Percentiles rank a stretch among this genome's conserved stretches.
Evolutionary conservation across 2,113 vertebrate genomes (phyloP).

Genomic region (Anhinga rufa): DNA sequence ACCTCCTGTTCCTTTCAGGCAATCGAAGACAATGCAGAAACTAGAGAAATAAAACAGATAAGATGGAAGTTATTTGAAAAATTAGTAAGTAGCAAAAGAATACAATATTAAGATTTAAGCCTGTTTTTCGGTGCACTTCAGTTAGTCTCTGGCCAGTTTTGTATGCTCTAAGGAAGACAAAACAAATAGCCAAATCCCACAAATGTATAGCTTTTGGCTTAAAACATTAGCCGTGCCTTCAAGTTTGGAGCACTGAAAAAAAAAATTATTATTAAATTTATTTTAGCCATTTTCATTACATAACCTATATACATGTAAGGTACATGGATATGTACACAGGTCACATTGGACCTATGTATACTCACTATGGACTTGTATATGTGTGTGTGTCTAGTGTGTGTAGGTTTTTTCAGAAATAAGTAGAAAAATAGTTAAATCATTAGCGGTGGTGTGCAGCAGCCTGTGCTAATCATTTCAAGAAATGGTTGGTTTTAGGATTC

Average conservation of each 20-base stretch:
- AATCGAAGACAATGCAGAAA: background rate
- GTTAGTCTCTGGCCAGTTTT: background rate
- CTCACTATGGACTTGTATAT: accelerated
- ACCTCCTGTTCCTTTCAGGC: background rate
- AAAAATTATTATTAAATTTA: background rate
- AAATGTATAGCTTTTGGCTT: background rate
- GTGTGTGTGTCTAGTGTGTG: background rate
- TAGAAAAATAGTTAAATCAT: background rate
- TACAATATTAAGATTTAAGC: background rate
- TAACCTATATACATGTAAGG: background rate
- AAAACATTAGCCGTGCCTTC: background rate
- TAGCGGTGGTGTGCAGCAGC: background rate
- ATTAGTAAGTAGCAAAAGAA: background rate
- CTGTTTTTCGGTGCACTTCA: background rate
- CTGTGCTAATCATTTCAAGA: background rate
- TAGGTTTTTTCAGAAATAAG: background rate
- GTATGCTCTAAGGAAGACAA: background rate
- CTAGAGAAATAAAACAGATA: background rate
- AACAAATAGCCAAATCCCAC: background rate
- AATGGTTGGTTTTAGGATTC: background rate
- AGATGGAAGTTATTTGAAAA: background rate
- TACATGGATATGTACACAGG: background rate
- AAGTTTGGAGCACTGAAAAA: background rate
- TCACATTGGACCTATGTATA: background rate
- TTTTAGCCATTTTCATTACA: background rate